Base-by-base conservation (phyloP, 2,888 invertebrate genomes). In the Dendrolimus pini region DNA sequence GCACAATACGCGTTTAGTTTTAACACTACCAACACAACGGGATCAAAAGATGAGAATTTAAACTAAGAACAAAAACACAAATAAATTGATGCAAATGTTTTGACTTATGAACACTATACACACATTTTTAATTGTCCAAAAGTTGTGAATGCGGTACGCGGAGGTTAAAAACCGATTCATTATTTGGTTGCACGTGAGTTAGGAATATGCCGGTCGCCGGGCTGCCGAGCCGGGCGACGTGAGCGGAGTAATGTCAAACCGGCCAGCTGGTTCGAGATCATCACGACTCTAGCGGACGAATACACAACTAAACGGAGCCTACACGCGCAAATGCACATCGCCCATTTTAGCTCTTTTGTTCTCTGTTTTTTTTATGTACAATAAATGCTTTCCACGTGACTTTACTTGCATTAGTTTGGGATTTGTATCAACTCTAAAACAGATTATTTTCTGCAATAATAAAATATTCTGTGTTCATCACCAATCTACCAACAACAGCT, bases 241-340 rank as follows among this genome's bases (percentile, higher is more conserved):
- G 80, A 74, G 72, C 78, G 70, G 75, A 75, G 75, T 77, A 82
- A 83, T 83, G 85, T 85, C 86, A 85, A 83, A 78, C 69, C 70
- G 72, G 77, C 83, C 82, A 85, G 86, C 85, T 87, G 87, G 86
- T 79, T 65, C 66, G 75, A 74, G 78, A 76, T 75, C 77, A 70
- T 74, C 70, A 78, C 73, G 82, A 72, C 88, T 85, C 89, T 89
- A 74, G 86, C 84, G 89, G 86, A 68, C 79, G 71, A 81, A 82
- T 75, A 75, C 74, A 67, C 74, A 88, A 88, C 86, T 88, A 86
- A 84, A 71, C 63, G 71, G 66, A 73, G 67, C 69, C 71, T 72
- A 54, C 58, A 60, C 57, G 71, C 57, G 66, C 70, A 81, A 69
- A 58, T 61, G 66, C 57, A 64, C 65, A 83, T 83, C 74, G 30